These are phyloP conservation scores for Cryptocheilus praepositus DNA, from an alignment of 2,888 invertebrate species.

Conservation along the genomic window DNA sequence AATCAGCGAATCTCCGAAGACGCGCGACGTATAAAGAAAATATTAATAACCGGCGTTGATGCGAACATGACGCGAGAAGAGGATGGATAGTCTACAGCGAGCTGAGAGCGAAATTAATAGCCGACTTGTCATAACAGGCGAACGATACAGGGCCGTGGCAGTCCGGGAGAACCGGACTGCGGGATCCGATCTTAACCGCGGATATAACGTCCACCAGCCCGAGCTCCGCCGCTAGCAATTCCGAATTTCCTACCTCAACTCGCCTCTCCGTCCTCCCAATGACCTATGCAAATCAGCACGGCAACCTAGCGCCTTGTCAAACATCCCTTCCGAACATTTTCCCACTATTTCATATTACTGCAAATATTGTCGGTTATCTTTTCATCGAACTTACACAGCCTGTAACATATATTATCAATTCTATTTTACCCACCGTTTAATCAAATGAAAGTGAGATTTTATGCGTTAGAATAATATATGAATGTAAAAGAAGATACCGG, in stretches of 20 bases:
- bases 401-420: no score
- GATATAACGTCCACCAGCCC: constrained; percentile 32
- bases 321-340: no score
- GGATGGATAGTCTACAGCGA: constrained; percentile 16
- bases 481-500: no score
- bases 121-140: constrained; percentile 53
- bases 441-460: no score
- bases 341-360: no score
- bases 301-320: constrained; percentile 24
- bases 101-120: constrained; percentile 55
- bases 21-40: neutral
- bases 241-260: constrained; percentile 58
- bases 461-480: no score
- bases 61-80: no score
- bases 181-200: constrained; percentile 42
- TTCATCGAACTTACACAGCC: no score
- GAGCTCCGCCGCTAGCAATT: constrained; percentile 46
- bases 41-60: neutral
- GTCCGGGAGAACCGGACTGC: constrained; percentile 34
- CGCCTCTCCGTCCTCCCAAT: constrained; percentile 39
- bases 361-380: no score
- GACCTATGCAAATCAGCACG: constrained; percentile 57
- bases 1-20: no score
- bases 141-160: constrained; percentile 48
- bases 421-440: no score